These are phyloP conservation scores for Myopa tessellatipennis DNA, from an alignment of 2,888 invertebrate genomes.

Conservation along the genomic window DNA sequence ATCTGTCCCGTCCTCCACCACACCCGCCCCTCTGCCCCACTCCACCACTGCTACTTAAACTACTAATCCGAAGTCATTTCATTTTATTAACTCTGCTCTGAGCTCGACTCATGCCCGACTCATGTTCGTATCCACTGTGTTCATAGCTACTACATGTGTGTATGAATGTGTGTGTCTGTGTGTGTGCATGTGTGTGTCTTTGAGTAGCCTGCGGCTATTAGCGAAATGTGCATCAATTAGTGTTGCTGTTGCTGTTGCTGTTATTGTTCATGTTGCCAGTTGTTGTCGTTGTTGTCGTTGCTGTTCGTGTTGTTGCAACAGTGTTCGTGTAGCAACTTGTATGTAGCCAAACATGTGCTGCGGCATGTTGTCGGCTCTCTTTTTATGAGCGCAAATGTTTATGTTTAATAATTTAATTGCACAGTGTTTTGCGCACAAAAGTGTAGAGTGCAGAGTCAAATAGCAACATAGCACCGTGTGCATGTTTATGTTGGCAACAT, in stretches of 20 bases:
- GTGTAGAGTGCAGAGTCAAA: slow-evolving; percentile 1
- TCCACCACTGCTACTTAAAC: background rate
- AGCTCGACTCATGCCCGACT: slow-evolving; percentile 42
- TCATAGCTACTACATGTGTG: background rate
- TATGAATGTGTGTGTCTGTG: background rate
- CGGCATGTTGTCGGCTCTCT: slow-evolving; percentile 25
- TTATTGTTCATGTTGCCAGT: slow-evolving; percentile 22
- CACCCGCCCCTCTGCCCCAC: background rate
- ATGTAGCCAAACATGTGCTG: slow-evolving; percentile 3
- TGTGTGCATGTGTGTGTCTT: background rate
- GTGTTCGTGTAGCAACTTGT: background rate
- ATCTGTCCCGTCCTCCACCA: background rate
- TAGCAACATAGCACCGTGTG: slow-evolving; percentile 5
- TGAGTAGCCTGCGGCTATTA: slow-evolving; percentile 46
- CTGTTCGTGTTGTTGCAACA: background rate
- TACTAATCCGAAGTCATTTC: slow-evolving; percentile 41
- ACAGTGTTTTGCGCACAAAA: slow-evolving; percentile 3
- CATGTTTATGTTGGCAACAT: slow-evolving; percentile 2
- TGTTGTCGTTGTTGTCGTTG: background rate
- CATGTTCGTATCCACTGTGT: background rate
- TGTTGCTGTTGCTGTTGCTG: slow-evolving; percentile 40
- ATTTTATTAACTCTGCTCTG: slow-evolving; percentile 45
- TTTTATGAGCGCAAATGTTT: slow-evolving; percentile 23
- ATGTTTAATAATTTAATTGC: slow-evolving; percentile 37
- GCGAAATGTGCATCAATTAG: slow-evolving; percentile 50